phyloP scores from a whole-genome alignment of 2,888 invertebrate genomes.

The Aethes cnicana region DNA sequence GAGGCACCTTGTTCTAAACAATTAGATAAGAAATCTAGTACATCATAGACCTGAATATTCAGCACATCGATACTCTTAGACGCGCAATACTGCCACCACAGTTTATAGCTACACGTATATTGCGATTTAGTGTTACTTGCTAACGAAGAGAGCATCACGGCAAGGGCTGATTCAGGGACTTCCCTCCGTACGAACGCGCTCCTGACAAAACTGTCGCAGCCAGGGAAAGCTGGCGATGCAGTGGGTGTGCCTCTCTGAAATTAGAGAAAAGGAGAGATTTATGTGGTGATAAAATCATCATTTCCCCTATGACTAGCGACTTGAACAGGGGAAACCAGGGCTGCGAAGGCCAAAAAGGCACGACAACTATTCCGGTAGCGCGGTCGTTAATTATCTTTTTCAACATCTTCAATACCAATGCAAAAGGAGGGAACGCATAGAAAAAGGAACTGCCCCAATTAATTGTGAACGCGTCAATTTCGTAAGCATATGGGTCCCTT shows the following conservation, averaged over 20 bases:
- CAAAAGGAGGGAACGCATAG: slow-evolving; percentile 9
- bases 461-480: neutral
- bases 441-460: neutral
- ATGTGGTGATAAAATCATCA: neutral
- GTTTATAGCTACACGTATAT: slow-evolving; percentile 5
- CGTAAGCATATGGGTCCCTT: neutral
- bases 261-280: slow-evolving; percentile 1
- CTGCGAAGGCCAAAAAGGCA: neutral
- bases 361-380: neutral
- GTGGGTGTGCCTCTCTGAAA: slow-evolving; percentile 11
- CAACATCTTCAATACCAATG: neutral
- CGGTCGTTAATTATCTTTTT: neutral
- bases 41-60: neutral
- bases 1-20: neutral
- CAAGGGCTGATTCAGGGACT: slow-evolving; percentile 3
- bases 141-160: slow-evolving; percentile 7
- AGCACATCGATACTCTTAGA: neutral
- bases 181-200: neutral
- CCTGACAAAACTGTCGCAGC: slow-evolving; percentile 14
- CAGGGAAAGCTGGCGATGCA: slow-evolving; percentile 21
- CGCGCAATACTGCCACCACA: slow-evolving; percentile 7
- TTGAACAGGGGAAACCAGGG: neutral
- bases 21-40: slow-evolving; percentile 1
- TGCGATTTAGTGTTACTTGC: neutral
- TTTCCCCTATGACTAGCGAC: neutral